Percentiles rank a stretch among this genome's conserved stretches.
These are phyloP conservation scores for Macrotus californicus DNA, from an alignment of 2,113 vertebrate species.

Conservation along the genomic window DNA sequence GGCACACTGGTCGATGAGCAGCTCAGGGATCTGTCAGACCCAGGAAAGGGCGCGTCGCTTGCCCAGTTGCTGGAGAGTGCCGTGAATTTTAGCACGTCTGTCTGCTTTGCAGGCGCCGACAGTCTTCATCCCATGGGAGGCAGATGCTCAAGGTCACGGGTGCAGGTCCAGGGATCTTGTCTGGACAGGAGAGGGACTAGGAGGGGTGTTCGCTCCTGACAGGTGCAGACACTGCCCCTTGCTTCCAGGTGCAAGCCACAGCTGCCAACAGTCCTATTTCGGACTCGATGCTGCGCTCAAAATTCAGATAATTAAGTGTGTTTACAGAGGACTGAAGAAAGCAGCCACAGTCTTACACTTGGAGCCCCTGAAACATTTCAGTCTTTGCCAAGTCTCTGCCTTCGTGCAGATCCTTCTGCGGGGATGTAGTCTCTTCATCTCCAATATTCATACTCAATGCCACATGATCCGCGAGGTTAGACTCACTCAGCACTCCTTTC, in stretches of 20 bases:
- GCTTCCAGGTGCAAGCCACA: accelerated
- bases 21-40: constrained; percentile 74
- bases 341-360: not conserved
- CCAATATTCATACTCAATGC: accelerated
- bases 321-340: no score
- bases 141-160: not conserved
- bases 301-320: not conserved
- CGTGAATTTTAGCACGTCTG: not conserved
- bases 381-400: not conserved
- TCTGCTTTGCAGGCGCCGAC: not conserved
- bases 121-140: not conserved
- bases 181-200: not conserved
- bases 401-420: not conserved
- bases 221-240: not conserved
- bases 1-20: constrained; percentile 74
- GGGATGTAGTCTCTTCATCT: not conserved
- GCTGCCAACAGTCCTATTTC: accelerated
- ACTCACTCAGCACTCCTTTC: no score
- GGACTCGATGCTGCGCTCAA: not conserved
- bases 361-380: accelerated
- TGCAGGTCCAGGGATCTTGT: not conserved
- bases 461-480: not conserved
- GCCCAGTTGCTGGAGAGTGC: not conserved
- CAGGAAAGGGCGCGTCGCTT: constrained; percentile 68
- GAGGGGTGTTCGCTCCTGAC: not conserved